phyloP scores from a whole-genome alignment of 2,797 vertebrate genomes.

The Sarcoramphus papa region DNA sequence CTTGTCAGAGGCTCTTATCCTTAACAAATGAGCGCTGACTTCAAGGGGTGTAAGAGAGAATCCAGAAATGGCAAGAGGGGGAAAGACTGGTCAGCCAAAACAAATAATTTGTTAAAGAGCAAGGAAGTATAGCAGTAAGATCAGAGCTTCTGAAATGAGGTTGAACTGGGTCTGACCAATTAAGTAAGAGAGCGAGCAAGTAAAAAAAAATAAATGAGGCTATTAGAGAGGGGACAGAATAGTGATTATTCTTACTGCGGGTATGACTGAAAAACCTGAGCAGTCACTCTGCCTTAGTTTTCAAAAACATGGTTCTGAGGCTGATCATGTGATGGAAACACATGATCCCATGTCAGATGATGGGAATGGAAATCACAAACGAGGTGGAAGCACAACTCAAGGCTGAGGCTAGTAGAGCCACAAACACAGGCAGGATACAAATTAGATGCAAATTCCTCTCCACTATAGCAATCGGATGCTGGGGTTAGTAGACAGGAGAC shows the following conservation, averaged over 20 bases:
- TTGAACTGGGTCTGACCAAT: not conserved
- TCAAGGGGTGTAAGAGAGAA: not conserved
- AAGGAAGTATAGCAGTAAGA: not conserved
- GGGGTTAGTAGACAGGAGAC: not conserved
- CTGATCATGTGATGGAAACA: not conserved
- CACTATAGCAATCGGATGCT: not conserved
- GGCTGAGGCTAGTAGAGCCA: not conserved
- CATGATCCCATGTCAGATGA: not conserved
- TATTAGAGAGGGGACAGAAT: not conserved
- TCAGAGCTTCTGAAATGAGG: not conserved
- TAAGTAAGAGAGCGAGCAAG: not conserved
- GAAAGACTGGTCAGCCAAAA: not conserved
- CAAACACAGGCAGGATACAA: not conserved
- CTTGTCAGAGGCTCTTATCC: not conserved
- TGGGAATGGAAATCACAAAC: not conserved
- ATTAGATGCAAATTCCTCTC: not conserved
- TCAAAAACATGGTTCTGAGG: not conserved
- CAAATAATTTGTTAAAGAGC: not conserved
- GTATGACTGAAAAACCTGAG: not conserved
- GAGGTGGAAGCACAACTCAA: not conserved
- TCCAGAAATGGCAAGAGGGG: not conserved
- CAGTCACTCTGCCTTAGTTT: not conserved
- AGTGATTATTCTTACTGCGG: not conserved
- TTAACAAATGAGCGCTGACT: not conserved
- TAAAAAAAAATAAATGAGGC: not conserved